Percentiles rank a stretch among this genome's conserved stretches.
Evolutionary conservation across 2,797 vertebrate species (phyloP).

Genomic region (Rhinophrynus dorsalis): DNA sequence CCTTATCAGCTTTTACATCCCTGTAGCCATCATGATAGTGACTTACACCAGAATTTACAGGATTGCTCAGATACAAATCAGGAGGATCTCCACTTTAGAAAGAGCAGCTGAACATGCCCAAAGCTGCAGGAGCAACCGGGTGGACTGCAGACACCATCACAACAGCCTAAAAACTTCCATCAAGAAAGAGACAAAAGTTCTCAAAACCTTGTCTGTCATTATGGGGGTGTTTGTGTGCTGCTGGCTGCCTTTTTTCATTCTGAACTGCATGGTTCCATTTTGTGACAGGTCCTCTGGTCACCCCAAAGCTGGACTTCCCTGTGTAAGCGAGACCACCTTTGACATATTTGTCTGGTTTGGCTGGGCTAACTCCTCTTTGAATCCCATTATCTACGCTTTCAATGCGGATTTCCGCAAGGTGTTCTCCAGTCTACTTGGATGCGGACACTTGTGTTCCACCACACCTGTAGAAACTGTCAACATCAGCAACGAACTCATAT

Average conservation of each 20-base stretch:
- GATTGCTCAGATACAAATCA: constrained; percentile 89
- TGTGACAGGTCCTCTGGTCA: constrained; percentile 71
- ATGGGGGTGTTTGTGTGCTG: constrained; percentile 96
- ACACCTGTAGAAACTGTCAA: constrained; percentile 84
- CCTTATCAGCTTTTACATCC: constrained; percentile 94
- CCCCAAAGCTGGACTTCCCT: constrained; percentile 74
- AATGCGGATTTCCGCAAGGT: constrained; percentile 92
- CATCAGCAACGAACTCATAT: constrained; percentile 89
- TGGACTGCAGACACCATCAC: constrained; percentile 74
- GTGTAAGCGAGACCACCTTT: constrained; percentile 92
- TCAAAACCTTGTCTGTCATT: constrained; percentile 91
- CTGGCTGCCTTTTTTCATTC: constrained; percentile 93
- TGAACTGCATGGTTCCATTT: constrained; percentile 94
- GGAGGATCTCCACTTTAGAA: constrained; percentile 86
- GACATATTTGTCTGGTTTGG: constrained; percentile 95
- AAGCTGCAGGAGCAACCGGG: constrained; percentile 75
- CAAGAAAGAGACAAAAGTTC: constrained; percentile 89
- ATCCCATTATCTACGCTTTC: constrained; percentile 94
- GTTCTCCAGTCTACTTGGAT: constrained; percentile 87
- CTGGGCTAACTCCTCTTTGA: constrained; percentile 94
- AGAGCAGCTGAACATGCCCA: constrained; percentile 87
- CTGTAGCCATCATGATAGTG: constrained; percentile 91
- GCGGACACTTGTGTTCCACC: constrained; percentile 74
- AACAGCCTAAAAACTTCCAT: constrained; percentile 80
- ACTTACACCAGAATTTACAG: constrained; percentile 93